These are phyloP conservation scores for Nerophis ophidion DNA, from an alignment of 2,113 vertebrate genomes.

Conservation along the genomic window DNA sequence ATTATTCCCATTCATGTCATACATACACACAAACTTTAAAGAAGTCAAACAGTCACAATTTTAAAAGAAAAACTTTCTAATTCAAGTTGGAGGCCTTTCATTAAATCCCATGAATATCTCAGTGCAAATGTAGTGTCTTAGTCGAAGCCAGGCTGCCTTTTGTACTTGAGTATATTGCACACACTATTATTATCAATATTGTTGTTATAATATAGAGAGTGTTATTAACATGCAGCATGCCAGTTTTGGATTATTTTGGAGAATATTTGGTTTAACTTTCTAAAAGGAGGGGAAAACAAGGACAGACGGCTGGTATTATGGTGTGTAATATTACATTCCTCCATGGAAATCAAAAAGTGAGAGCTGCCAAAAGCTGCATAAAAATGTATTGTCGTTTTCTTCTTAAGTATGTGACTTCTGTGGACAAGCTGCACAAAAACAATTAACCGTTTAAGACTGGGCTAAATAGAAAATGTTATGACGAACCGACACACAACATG, in stretches of 20 bases:
- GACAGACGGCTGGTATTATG: constrained; percentile 44
- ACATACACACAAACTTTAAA: not conserved
- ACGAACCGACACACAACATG: constrained; percentile 2
- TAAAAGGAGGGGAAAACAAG: constrained; percentile 3
- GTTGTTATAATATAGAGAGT: constrained; percentile 42
- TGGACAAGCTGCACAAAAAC: constrained; percentile 1
- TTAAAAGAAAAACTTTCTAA: not conserved
- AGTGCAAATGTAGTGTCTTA: constrained; percentile 6
- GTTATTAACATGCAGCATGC: constrained; percentile 70
- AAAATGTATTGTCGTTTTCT: not conserved
- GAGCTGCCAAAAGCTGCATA: constrained; percentile 43
- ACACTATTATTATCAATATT: constrained; percentile 7
- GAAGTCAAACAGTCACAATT: not conserved
- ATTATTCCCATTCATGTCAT: not conserved
- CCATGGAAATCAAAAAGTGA: constrained; percentile 28
- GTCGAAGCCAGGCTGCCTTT: constrained; percentile 3
- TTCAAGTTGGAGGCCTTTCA: not conserved
- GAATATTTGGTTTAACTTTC: constrained; percentile 43
- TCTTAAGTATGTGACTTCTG: constrained; percentile 7
- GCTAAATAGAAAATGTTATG: constrained; percentile 12
- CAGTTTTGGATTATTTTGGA: constrained; percentile 48
- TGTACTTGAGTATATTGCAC: constrained; percentile 67
- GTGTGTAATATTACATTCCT: constrained; percentile 45
- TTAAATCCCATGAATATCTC: not conserved
- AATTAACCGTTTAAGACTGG: constrained; percentile 5